Base-by-base conservation (phyloP, 2,888 invertebrate species). In the Synergus japonicus region DNA sequence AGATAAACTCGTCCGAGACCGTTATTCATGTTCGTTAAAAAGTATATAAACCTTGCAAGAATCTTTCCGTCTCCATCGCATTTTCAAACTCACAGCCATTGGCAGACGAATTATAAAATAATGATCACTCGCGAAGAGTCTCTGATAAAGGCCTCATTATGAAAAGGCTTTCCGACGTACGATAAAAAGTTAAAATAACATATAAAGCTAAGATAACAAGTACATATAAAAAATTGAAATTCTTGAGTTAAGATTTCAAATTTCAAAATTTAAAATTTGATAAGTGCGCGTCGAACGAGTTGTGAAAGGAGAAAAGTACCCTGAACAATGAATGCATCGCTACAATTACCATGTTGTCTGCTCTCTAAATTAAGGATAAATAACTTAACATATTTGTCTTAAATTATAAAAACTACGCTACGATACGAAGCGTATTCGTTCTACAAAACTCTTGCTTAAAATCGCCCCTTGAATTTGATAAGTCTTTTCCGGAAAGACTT, bases 61-160 rank as follows among this genome's bases (percentile, higher is more conserved):
- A 69, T 77, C 76, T 63, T 76, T 78, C 84, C 67, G 80, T 81
- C 76, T 73, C 69, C 83, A 76, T 83, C 83, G 81, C 83, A 83
- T 88, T 67, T 79, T 82, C 85, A 86, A 83, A 79, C 83, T 86
- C 88, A 87, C 89, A 88, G 88, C 87, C 89, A 86, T 86, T 79
- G 80, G 84, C 79, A 80, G 82, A 81, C 81, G 58, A 76, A 76
- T 73, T 73, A 54, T 37, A 54, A 73, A 41, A 73, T 49, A 73
- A 37, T 10, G 37, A 73, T 84, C 69, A 69, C 67, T 83, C 65
- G 76, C 80, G 64, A 83, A 79, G 82, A 69, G n/a, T 81, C 76
- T 79, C 79, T 67, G 58, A 77, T 83, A 81, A 83, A 85, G 83
- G 84, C 81, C 84, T 64, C 84, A 63, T 84, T 78, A 37, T 73